phyloP scores from a whole-genome alignment of 2,113 vertebrate species.

The Aegotheles bennettii region DNA sequence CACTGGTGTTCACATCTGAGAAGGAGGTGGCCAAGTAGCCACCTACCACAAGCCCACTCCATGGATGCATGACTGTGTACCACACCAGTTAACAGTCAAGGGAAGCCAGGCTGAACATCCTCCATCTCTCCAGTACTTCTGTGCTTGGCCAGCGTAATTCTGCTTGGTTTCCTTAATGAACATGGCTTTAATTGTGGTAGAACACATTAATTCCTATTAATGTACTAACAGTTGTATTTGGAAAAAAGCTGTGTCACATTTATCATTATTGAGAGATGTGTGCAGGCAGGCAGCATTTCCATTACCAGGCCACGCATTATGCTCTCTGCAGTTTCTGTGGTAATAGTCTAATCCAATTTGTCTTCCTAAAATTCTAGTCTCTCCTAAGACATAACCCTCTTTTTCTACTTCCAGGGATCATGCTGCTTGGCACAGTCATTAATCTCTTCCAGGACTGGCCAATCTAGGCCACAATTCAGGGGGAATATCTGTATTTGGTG shows the following conservation, averaged over 20 bases:
- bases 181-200: neutral
- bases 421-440: neutral
- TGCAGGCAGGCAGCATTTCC: neutral
- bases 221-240: neutral
- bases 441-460: neutral
- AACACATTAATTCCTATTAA: neutral
- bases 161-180: neutral
- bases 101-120: neutral
- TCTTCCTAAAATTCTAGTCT: neutral
- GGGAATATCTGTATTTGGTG: neutral
- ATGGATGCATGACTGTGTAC: accelerated
- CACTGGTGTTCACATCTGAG: neutral
- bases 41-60: neutral
- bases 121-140: neutral
- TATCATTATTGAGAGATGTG: neutral
- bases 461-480: neutral
- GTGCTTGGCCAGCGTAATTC: neutral
- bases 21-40: neutral
- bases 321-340: neutral
- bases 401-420: neutral
- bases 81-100: neutral
- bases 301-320: neutral
- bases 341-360: neutral
- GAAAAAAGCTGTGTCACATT: neutral
- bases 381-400: neutral